Percentiles rank a stretch among this genome's conserved stretches.
These are phyloP conservation scores for Oopsacas minuta DNA, from an alignment of 37 sponge, comb jelly and placozoan species.

Conservation along the genomic window DNA sequence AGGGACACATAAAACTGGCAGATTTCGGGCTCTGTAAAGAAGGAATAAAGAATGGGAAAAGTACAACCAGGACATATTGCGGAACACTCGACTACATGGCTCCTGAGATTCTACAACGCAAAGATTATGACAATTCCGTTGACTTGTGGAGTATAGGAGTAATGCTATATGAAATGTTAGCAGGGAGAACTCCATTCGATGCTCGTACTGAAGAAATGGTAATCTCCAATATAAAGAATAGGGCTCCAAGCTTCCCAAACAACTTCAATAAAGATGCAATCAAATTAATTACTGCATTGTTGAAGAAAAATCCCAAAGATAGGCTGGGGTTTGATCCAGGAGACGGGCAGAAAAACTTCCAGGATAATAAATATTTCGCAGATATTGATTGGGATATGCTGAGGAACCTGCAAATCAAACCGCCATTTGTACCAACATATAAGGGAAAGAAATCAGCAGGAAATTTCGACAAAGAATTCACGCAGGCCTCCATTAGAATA, in stretches of 20 bases:
- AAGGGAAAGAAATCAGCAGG: not conserved
- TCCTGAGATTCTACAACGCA: not conserved
- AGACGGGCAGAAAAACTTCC: not conserved
- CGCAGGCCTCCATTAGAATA: not conserved
- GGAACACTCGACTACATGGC: constrained; percentile 13
- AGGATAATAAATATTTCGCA: not conserved
- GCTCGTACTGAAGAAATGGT: constrained; percentile 14
- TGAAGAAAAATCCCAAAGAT: constrained; percentile 2
- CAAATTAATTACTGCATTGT: not conserved
- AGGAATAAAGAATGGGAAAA: not conserved
- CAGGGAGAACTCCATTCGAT: not conserved
- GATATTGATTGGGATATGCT: not conserved
- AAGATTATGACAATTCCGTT: not conserved
- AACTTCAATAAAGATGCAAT: not conserved
- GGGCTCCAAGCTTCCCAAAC: not conserved
- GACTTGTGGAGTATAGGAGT: not conserved
- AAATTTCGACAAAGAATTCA: constrained; percentile 6
- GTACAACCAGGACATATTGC: not conserved
- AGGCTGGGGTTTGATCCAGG: not conserved
- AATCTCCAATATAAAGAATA: not conserved
- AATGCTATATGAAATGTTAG: not conserved
- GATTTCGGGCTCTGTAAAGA: constrained; percentile 14
- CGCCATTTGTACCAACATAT: not conserved
- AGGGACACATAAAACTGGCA: not conserved
- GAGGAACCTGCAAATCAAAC: not conserved